These are phyloP conservation scores for Butorides virescens DNA, from an alignment of 2,113 vertebrate species.

Conservation along the genomic window DNA sequence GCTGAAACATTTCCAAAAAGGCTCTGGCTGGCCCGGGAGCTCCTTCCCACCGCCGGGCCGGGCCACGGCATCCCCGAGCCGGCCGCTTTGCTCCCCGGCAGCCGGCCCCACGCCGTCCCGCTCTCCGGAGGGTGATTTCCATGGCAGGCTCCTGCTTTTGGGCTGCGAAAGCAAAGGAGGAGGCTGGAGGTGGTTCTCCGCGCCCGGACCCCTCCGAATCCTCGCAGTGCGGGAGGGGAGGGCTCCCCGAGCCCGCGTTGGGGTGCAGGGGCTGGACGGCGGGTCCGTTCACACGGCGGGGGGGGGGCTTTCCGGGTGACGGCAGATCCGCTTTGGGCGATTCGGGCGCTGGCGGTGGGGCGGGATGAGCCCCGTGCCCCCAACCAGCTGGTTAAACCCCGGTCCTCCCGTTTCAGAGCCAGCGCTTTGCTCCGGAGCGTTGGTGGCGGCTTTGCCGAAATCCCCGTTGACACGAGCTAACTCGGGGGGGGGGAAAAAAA, in stretches of 20 bases:
- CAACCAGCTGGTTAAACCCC: neutral
- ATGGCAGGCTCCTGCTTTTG: accelerated
- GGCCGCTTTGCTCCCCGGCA: accelerated
- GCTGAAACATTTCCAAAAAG: neutral
- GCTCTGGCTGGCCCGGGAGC: neutral
- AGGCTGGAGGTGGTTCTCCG: neutral
- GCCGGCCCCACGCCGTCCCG: accelerated
- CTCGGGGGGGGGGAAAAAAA: neutral
- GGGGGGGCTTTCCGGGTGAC: neutral
- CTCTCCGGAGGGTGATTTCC: accelerated
- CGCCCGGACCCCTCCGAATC: accelerated
- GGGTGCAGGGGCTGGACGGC: neutral
- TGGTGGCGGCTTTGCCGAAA: neutral
- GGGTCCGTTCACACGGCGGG: accelerated
- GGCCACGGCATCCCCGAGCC: neutral
- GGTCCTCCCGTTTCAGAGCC: neutral
- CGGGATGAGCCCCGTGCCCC: neutral
- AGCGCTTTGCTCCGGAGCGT: neutral
- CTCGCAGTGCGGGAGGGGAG: neutral
- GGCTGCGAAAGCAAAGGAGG: neutral
- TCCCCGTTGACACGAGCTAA: neutral
- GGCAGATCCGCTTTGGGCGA: neutral
- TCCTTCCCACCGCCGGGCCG: accelerated
- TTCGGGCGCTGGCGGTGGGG: neutral
- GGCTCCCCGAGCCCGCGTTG: accelerated